Base-by-base conservation (phyloP, 23 tunicate genomes). In the Halocynthia roretzi region DNA sequence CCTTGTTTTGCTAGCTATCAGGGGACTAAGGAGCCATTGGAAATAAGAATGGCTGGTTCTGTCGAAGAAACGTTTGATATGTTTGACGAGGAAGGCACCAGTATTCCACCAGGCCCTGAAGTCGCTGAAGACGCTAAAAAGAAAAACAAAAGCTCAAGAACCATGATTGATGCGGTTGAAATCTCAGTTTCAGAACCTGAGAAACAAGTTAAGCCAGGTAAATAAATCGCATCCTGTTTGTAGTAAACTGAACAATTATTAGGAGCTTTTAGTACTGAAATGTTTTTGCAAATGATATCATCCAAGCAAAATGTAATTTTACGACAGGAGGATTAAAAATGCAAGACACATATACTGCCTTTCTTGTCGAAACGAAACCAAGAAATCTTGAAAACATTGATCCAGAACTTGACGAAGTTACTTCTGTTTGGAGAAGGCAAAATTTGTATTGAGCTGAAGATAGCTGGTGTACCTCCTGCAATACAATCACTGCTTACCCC, bases 131-230 rank as follows among this genome's bases (percentile, higher is more conserved):
- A 74, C 11, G 7, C 23, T 66, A 70, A n/a, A 6, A 17, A 66
- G 31, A 56, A 17, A 7, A 9, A 18, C 15, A 31, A 31, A 31
- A 31, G 44, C 44, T 31, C 44, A 31, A 31, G 44, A 31, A 50
- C 80, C 7, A 14, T 92, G 70, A 62, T 92, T 8, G 76, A 54
- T 31, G 77, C 71, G 17, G 64, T 86, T 6, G 79, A 86, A 56
- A 92, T 92, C 62, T 86, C 87, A 23, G 91, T 92, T 6, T 76
- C 87, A 31, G 92, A 92, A 50, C 98, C 98, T 40, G 98, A 92
- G 52, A 92, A 86, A 52, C 80, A 71, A 67, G 76, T 81, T 31
- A 83, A 82, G 61, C 52, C 61, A 12, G 68, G 77, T 31, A 31
- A 31, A 31, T 31, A 31, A 0, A 31, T 31, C 4, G 44, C 44